These are phyloP conservation scores for Latrodectus hesperus DNA, from an alignment of 2,888 invertebrate genomes.

Conservation along the genomic window DNA sequence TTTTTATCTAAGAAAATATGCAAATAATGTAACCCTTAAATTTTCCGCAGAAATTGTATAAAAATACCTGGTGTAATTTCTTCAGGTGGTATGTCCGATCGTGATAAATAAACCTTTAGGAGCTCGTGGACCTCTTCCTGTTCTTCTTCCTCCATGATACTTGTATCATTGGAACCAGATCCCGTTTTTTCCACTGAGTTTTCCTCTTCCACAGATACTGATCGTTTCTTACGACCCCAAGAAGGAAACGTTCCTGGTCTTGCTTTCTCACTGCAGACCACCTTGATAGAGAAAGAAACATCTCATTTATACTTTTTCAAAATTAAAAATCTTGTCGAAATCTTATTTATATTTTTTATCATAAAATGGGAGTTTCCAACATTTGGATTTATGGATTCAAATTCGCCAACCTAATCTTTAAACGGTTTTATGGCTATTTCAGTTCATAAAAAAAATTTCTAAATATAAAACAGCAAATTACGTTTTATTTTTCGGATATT, in stretches of 20 bases:
- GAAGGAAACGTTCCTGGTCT: conserved; percentile 70
- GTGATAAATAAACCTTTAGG: conserved; percentile 71
- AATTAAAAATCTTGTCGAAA: too few relatives aligned
- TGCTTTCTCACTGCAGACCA: conserved; percentile 71
- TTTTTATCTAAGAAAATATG: background rate
- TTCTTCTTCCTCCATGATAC: conserved; percentile 54
- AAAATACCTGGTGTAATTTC: conserved; percentile 40
- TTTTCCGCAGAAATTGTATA: background rate
- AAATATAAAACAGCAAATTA: too few relatives aligned
- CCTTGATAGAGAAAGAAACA: conserved; percentile 42
- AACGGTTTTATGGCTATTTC: too few relatives aligned
- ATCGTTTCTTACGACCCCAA: conserved; percentile 70
- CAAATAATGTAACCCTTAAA: background rate
- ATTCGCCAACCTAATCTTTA: too few relatives aligned
- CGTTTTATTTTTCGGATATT: too few relatives aligned
- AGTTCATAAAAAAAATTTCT: too few relatives aligned
- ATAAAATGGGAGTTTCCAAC: too few relatives aligned
- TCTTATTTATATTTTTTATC: too few relatives aligned
- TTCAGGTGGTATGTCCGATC: conserved; percentile 71
- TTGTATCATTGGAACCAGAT: background rate
- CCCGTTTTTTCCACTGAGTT: background rate
- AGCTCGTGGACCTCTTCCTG: conserved; percentile 72
- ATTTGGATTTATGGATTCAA: too few relatives aligned
- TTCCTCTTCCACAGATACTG: background rate
- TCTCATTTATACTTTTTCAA: background rate